These are phyloP conservation scores for Hermetia illucens DNA, from an alignment of 1,140 invertebrate species.

Conservation along the genomic window DNA sequence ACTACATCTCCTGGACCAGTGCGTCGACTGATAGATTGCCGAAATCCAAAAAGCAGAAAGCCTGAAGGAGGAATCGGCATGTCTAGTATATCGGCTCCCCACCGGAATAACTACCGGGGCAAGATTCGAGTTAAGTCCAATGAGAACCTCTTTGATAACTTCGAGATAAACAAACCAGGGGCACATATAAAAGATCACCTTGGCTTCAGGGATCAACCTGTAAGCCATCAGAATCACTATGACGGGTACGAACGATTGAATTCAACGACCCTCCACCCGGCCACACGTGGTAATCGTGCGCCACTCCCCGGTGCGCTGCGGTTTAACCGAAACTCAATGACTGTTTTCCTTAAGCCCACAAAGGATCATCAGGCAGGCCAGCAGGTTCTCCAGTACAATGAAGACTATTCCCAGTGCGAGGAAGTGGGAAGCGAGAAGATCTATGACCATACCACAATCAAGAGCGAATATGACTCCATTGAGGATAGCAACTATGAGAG, in stretches of 20 bases:
- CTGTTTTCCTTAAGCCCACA: too few species aligned
- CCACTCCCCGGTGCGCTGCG: too few species aligned
- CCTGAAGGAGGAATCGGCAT: not conserved
- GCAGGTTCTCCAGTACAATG: too few species aligned
- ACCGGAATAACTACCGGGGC: not conserved
- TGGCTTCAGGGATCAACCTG: not conserved
- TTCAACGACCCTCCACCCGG: not conserved
- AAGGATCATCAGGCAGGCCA: too few species aligned
- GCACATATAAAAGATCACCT: not conserved
- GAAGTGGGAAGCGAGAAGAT: too few species aligned
- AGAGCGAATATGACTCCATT: too few species aligned
- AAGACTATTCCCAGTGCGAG: too few species aligned
- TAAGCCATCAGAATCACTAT: not conserved
- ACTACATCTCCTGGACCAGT: too few species aligned
- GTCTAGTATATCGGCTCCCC: not conserved
- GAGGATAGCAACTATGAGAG: too few species aligned
- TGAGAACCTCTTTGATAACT: conserved; percentile 4
- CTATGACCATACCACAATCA: too few species aligned
- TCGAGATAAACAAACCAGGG: not conserved
- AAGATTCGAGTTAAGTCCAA: conserved; percentile 3
- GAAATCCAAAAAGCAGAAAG: not conserved
- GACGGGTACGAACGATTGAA: not conserved
- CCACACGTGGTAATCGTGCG: too few species aligned
- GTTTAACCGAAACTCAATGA: too few species aligned
- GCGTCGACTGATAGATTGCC: not conserved